These are phyloP conservation scores for Microtus richardsoni DNA, from an alignment of 2,113 vertebrate species.

Conservation along the genomic window DNA sequence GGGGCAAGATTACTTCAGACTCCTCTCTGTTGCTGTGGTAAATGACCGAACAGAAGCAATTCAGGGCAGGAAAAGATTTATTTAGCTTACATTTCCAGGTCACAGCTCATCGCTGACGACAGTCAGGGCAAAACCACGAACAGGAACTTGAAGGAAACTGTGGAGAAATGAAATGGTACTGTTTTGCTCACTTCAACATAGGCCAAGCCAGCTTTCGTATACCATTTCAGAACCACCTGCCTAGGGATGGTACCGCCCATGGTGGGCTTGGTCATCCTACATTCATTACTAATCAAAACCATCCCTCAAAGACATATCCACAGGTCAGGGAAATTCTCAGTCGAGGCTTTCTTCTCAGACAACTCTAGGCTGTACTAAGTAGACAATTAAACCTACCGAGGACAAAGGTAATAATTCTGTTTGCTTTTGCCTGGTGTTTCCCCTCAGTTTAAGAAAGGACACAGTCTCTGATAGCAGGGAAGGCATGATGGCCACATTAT, in stretches of 20 bases:
- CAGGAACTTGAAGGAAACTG: neutral
- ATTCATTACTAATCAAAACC: neutral
- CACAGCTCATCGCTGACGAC: fast-evolving
- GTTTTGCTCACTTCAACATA: neutral
- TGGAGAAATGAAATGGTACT: neutral
- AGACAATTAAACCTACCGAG: neutral
- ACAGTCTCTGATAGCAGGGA: neutral
- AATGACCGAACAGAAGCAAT: neutral
- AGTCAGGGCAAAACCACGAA: neutral
- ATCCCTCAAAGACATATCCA: neutral
- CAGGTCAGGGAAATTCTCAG: neutral
- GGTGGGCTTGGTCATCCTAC: neutral
- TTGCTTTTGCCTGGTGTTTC: neutral
- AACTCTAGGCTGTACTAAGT: neutral
- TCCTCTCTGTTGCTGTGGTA: neutral
- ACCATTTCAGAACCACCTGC: neutral
- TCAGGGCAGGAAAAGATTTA: neutral
- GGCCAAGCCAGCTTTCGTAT: neutral
- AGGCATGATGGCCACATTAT: neutral
- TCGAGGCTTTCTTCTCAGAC: neutral
- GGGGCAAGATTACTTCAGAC: neutral
- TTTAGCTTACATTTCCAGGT: neutral
- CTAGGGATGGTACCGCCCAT: neutral
- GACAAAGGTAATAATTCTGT: neutral
- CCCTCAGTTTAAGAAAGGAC: too few species aligned